These are phyloP conservation scores for Heliconius himera DNA, from an alignment of 1,140 invertebrate genomes.

Conservation along the genomic window DNA sequence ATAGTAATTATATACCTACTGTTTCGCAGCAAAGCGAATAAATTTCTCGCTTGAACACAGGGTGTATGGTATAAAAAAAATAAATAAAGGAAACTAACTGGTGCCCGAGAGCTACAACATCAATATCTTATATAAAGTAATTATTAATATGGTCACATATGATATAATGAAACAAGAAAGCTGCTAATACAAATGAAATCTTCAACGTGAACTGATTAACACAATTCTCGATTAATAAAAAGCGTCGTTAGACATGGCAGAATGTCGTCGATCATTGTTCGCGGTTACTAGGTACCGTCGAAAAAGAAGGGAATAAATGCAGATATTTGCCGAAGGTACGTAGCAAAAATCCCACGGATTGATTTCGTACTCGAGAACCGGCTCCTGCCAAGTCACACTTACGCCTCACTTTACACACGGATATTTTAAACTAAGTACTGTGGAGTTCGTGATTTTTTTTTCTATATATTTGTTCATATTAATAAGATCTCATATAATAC, in stretches of 20 bases:
- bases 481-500: background rate
- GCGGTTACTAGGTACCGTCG: constrained; percentile 27
- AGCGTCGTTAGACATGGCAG: constrained; percentile 29
- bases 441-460: background rate
- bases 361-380: constrained; percentile 41
- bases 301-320: constrained; percentile 36
- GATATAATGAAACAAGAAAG: background rate
- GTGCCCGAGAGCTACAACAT: constrained; percentile 26
- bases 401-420: constrained; percentile 31
- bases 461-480: background rate
- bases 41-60: constrained; percentile 44
- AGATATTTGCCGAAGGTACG: constrained; percentile 33
- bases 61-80: constrained; percentile 40
- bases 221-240: constrained; percentile 12
- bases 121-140: constrained; percentile 37
- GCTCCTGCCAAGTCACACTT: constrained; percentile 41
- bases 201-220: constrained; percentile 17
- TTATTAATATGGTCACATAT: constrained; percentile 20
- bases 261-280: constrained; percentile 31
- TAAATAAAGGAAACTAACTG: constrained; percentile 36
- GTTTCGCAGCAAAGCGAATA: constrained; percentile 40
- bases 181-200: constrained; percentile 13
- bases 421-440: constrained; percentile 14
- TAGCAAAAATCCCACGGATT: constrained; percentile 40
- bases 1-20: constrained; percentile 46